Percentiles rank a stretch among this genome's conserved stretches.
These are phyloP conservation scores for Trinorchestia longiramus DNA, from an alignment of 1,140 invertebrate species.

Conservation along the genomic window DNA sequence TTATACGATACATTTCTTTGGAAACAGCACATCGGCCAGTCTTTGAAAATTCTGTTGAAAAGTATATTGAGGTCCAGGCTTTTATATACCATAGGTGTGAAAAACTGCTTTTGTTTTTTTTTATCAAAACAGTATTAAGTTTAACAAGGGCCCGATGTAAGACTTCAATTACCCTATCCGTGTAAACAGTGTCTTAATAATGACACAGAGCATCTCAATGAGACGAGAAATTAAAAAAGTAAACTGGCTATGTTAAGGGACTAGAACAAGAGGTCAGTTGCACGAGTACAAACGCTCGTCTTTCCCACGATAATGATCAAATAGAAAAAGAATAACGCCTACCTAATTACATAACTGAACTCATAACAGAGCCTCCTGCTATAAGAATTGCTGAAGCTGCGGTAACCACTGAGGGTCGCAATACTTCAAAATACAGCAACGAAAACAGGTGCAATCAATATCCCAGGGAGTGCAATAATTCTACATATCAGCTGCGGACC, in stretches of 20 bases:
- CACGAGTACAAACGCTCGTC: neutral
- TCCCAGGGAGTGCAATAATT: no score
- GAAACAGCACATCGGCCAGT: no score
- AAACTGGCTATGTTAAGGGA: neutral
- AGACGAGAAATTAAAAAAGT: neutral
- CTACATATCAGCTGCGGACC: neutral
- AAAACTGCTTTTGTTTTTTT: no score
- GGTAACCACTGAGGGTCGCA: neutral
- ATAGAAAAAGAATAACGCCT: neutral
- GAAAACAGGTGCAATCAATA: no score
- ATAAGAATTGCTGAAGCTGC: neutral
- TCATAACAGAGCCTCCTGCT: neutral
- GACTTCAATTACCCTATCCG: neutral
- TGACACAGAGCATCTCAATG: neutral
- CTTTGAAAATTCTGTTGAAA: no score
- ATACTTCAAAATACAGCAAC: neutral
- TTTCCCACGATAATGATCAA: neutral
- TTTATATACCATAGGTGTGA: no score
- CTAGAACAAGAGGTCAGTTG: neutral
- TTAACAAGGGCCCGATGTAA: no score
- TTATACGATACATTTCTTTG: no score
- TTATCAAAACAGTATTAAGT: no score
- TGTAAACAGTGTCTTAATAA: neutral
- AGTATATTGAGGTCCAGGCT: no score
- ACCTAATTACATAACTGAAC: neutral